Evolutionary conservation across 2,113 vertebrate species (phyloP).

Genomic region (Pelecanus crispus): DNA sequence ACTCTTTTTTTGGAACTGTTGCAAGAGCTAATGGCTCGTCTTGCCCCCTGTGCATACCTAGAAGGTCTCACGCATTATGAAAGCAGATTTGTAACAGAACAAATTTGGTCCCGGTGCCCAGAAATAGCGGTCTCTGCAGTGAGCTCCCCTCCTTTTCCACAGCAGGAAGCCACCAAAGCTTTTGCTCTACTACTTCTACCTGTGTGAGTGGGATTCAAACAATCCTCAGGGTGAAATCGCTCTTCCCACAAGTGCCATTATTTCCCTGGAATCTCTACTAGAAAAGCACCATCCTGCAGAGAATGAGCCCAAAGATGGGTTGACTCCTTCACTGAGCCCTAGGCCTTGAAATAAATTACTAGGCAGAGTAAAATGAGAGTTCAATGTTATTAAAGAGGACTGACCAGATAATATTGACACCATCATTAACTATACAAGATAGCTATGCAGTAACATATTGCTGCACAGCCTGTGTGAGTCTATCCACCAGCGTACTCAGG

Average conservation of each 20-base stretch:
- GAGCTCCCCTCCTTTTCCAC: not conserved
- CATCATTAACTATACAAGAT: not conserved
- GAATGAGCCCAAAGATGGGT: not conserved
- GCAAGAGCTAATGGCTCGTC: not conserved
- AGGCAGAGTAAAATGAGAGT: not conserved
- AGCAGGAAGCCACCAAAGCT: not conserved
- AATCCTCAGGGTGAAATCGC: not conserved
- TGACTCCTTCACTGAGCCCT: not conserved
- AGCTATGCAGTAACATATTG: not conserved
- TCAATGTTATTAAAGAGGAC: not conserved
- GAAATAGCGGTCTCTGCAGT: not conserved
- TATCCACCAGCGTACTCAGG: not conserved
- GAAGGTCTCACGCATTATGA: not conserved
- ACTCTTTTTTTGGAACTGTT: slow-evolving; percentile 27
- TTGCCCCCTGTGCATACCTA: not conserved
- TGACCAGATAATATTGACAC: not conserved
- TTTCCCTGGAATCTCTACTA: not conserved
- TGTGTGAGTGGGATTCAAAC: not conserved
- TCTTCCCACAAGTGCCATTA: not conserved
- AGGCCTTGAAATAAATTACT: not conserved
- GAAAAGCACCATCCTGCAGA: not conserved
- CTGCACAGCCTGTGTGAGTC: not conserved
- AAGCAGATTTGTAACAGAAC: not conserved
- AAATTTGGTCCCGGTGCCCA: not conserved
- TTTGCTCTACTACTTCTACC: not conserved